Evolutionary conservation across 2,888 invertebrate genomes (phyloP).

Genomic region (Mythimna impura): DNA sequence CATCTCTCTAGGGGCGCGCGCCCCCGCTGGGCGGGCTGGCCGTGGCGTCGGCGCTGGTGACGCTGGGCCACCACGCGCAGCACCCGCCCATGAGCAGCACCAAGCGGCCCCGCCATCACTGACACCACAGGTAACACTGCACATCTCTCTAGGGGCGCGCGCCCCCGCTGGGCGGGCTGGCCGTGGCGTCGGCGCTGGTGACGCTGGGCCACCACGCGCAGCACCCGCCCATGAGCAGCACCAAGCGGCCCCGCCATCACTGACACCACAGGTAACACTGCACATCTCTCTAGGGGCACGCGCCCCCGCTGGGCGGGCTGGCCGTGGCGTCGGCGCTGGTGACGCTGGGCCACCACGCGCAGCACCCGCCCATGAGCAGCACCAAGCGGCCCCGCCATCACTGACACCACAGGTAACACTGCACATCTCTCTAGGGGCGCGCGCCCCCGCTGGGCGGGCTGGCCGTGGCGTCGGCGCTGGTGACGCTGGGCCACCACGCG

Average conservation of each 20-base stretch:
- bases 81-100: slow-evolving; percentile 52
- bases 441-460: slow-evolving; percentile 96
- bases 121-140: slow-evolving; percentile 39
- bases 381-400: slow-evolving; percentile 65
- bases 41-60: slow-evolving; percentile 97
- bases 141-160: too few species aligned
- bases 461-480: slow-evolving; percentile 97
- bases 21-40: slow-evolving; percentile 96
- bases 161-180: too few species aligned
- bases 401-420: slow-evolving; percentile 58
- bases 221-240: too few species aligned
- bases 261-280: too few species aligned
- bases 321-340: slow-evolving; percentile 97
- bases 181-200: too few species aligned
- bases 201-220: too few species aligned
- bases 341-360: slow-evolving; percentile 93
- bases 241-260: too few species aligned
- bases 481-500: slow-evolving; percentile 94
- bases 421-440: slow-evolving; percentile 85
- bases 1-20: slow-evolving; percentile 91
- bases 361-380: slow-evolving; percentile 56
- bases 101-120: slow-evolving; percentile 68
- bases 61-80: slow-evolving; percentile 92
- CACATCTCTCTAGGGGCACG: too few species aligned
- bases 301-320: slow-evolving; percentile 95